Evolutionary conservation across 2,797 vertebrate genomes (phyloP).

Genomic region (Ctenochaetus hawaiiensis): DNA sequence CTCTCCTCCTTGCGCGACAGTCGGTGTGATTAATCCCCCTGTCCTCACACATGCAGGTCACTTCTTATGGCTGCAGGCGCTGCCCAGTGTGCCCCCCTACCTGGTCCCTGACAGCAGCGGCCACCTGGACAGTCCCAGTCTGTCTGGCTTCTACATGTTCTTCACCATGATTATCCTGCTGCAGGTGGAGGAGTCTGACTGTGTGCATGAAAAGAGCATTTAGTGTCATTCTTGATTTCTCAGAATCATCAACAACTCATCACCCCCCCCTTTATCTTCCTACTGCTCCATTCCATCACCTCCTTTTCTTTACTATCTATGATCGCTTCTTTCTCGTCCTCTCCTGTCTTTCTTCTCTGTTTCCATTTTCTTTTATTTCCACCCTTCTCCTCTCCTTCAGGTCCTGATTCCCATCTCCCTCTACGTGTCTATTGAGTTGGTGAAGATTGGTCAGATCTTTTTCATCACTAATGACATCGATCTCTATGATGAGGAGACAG

Average conservation of each 20-base stretch:
- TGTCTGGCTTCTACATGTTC: conserved; percentile 92
- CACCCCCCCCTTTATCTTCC: not conserved
- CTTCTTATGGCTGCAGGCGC: conserved; percentile 86
- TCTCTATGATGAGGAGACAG: conserved; percentile 90
- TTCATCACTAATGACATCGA: conserved; percentile 94
- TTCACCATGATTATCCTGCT: conserved; percentile 97
- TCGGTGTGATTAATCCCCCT: conserved; percentile 70
- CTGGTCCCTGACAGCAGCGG: conserved; percentile 86
- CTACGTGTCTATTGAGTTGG: conserved; percentile 94
- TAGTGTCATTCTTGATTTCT: not conserved
- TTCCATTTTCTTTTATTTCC: not conserved
- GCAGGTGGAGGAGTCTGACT: conserved; percentile 85
- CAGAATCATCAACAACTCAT: not conserved
- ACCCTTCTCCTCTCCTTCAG: conserved; percentile 74
- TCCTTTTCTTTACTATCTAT: not conserved
- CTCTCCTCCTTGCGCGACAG: conserved; percentile 44
- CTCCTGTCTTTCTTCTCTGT: not conserved
- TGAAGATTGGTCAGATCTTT: conserved; percentile 93
- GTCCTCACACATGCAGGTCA: conserved; percentile 87
- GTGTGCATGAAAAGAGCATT: not conserved
- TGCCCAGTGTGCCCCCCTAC: conserved; percentile 86
- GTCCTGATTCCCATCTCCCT: conserved; percentile 95
- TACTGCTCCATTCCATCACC: not conserved
- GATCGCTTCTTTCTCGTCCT: not conserved
- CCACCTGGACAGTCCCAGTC: conserved; percentile 77